Percentiles rank a stretch among this genome's conserved stretches.
Conservation (phyloP, 2,888 invertebrate genomes). For the Nebria salina region DNA sequence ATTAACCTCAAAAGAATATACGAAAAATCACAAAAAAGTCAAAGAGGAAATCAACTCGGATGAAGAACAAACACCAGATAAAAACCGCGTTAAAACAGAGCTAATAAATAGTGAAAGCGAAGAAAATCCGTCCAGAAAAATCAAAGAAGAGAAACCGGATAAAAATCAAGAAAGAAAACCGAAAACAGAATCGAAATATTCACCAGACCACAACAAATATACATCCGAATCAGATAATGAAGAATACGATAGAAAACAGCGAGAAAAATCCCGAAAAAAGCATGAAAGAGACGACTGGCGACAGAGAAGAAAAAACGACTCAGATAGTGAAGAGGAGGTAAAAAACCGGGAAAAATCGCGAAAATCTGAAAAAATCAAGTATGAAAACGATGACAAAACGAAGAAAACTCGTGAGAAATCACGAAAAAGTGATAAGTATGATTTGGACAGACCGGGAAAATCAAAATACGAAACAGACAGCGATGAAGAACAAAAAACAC, state of each 20-base stretch:
- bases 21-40: constrained; percentile 54
- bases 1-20: constrained; percentile 48
- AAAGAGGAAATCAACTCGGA: not conserved
- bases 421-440: constrained; percentile 17
- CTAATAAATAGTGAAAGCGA: not conserved
- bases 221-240: constrained; percentile 24
- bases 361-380: not conserved
- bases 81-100: not conserved
- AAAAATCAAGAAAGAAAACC: no score
- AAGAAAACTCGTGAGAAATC: constrained; percentile 15
- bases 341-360: not conserved
- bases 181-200: not conserved
- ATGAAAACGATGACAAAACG: not conserved
- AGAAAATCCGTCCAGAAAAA: not conserved
- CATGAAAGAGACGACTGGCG: not conserved
- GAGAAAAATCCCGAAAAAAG: not conserved
- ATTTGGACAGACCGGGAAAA: constrained; percentile 2
- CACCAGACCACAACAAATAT: not conserved
- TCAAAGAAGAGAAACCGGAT: not conserved
- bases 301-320: not conserved
- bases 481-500: constrained; percentile 5
- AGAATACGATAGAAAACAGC: not conserved
- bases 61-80: not conserved
- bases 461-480: constrained; percentile 26
- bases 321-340: not conserved